Evolutionary conservation across 2,797 vertebrate genomes (phyloP).

Genomic region (Pelodytes ibericus): DNA sequence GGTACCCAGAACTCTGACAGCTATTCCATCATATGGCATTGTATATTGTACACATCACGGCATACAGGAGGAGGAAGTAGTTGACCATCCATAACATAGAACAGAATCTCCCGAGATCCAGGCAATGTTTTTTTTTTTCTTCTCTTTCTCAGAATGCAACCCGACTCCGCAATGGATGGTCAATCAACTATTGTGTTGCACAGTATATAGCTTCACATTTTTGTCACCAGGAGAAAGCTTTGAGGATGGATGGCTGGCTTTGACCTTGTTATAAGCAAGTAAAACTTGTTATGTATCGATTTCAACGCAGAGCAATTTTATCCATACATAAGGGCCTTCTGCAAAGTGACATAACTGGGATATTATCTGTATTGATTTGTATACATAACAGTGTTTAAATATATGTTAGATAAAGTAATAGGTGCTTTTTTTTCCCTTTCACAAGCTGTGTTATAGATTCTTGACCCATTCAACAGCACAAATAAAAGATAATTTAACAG

Average conservation of each 20-base stretch:
- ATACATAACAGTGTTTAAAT: constrained; percentile 38
- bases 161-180: constrained; percentile 28
- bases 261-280: constrained; percentile 53
- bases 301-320: constrained; percentile 53
- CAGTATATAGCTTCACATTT: constrained; percentile 50
- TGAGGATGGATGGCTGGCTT: constrained; percentile 47
- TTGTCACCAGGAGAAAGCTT: constrained; percentile 32
- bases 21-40: constrained; percentile 40
- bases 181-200: constrained; percentile 49
- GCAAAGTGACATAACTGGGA: constrained; percentile 47
- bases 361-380: constrained; percentile 54
- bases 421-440: constrained; percentile 10
- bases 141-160: constrained; percentile 8
- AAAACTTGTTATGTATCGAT: constrained; percentile 54
- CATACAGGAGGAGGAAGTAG: constrained; percentile 36
- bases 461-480: constrained; percentile 7
- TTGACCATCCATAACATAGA: constrained; percentile 49
- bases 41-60: constrained; percentile 21
- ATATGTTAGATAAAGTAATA: constrained; percentile 22
- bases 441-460: not conserved
- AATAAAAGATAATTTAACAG: constrained; percentile 24
- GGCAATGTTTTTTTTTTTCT: constrained; percentile 3
- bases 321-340: constrained; percentile 45
- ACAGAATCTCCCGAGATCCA: constrained; percentile 37
- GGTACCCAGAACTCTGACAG: constrained; percentile 14